Evolutionary conservation across 2,888 invertebrate genomes (phyloP).

Genomic region (Dorcus hopei): DNA sequence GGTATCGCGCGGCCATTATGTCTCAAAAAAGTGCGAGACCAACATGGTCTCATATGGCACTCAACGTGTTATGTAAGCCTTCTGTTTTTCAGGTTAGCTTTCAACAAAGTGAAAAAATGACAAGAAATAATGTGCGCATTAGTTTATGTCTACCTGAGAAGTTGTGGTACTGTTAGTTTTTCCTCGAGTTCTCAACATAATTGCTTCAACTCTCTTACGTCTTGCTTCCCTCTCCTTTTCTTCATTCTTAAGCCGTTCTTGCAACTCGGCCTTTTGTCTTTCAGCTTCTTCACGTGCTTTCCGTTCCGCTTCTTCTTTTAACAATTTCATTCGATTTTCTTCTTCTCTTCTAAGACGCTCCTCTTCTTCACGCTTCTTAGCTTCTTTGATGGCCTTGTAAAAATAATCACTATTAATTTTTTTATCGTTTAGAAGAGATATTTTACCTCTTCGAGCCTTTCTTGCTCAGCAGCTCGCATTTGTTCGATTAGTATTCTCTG

Average conservation of each 20-base stretch:
- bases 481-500: slow-evolving; percentile 75
- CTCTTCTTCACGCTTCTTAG: slow-evolving; percentile 73
- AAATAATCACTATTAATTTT: background rate
- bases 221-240: slow-evolving; percentile 86
- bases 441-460: slow-evolving; percentile 79
- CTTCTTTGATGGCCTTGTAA: slow-evolving; percentile 61
- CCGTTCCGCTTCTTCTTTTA: slow-evolving; percentile 74
- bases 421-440: background rate
- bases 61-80: no score
- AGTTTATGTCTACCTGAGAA: slow-evolving; percentile 23
- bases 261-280: slow-evolving; percentile 75
- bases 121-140: no score
- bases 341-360: slow-evolving; percentile 69
- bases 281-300: slow-evolving; percentile 85
- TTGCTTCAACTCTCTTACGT: slow-evolving; percentile 87
- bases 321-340: slow-evolving; percentile 60
- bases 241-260: slow-evolving; percentile 77
- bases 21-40: no score
- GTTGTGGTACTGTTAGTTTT: slow-evolving; percentile 33
- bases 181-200: slow-evolving; percentile 85
- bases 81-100: no score
- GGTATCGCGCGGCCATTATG: no score
- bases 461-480: slow-evolving; percentile 79
- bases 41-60: no score
- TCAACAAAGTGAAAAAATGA: no score